Conservation (phyloP, 2,888 invertebrate genomes). For the Pseudococcus longispinus region DNA sequence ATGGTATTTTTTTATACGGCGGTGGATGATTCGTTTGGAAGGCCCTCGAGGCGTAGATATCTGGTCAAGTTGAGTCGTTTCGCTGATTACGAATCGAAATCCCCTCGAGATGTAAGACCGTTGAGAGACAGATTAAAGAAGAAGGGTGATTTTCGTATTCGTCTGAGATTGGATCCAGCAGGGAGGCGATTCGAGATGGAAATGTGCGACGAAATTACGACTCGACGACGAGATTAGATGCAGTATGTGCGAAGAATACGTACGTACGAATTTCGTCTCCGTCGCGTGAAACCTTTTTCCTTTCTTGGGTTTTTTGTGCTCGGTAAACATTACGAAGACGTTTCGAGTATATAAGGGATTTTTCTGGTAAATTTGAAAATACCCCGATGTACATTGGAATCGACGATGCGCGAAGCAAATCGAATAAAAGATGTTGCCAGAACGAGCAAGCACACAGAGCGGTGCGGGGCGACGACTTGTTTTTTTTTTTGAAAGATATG, state of each 20-base stretch:
- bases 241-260: not conserved
- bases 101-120: no score
- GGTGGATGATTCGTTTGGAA: not conserved
- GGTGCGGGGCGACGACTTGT: slow-evolving; percentile 16
- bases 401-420: slow-evolving; percentile 13
- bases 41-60: no score
- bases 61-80: not conserved
- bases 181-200: not conserved
- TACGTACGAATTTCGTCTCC: not conserved
- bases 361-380: not conserved
- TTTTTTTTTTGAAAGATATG: slow-evolving; percentile 47
- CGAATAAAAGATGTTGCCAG: slow-evolving; percentile 1
- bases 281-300: not conserved
- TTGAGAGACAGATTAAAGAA: not conserved
- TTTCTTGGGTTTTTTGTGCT: not conserved
- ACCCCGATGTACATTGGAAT: not conserved
- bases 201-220: not conserved
- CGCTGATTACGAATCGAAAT: not conserved
- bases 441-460: not conserved
- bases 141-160: not conserved
- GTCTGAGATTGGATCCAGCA: not conserved
- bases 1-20: not conserved
- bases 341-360: not conserved
- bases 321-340: not conserved
- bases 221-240: not conserved